Conservation (phyloP, 1,140 invertebrate species). For the Carcinoscorpius rotundicauda region DNA sequence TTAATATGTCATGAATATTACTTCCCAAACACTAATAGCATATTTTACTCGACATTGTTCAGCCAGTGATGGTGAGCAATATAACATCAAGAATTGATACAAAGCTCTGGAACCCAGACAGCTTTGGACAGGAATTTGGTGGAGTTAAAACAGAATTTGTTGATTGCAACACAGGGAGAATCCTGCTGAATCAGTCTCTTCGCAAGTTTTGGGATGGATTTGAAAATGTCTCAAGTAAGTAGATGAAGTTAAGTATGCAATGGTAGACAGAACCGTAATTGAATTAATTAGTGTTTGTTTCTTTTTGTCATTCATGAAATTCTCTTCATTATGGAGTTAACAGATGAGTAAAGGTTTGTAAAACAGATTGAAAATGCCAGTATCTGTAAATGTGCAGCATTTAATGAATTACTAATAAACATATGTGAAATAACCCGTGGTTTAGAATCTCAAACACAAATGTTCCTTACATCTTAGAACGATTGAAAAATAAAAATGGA, state of each 20-base stretch:
- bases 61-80: slow-evolving; percentile 90
- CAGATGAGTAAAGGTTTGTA: no score
- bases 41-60: slow-evolving; percentile 25
- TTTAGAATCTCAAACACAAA: no score
- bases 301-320: no score
- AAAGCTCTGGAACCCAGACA: slow-evolving; percentile 78
- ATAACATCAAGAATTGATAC: slow-evolving; percentile 63
- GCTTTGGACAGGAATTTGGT: slow-evolving; percentile 53
- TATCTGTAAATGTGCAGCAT: no score
- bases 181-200: slow-evolving; percentile 77
- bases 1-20: no score
- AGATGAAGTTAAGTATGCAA: not conserved
- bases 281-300: no score
- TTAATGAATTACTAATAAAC: no score
- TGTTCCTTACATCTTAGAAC: slow-evolving; percentile 14
- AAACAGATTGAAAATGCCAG: no score
- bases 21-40: no score
- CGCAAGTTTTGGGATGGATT: slow-evolving; percentile 95
- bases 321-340: no score
- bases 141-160: slow-evolving; percentile 77
- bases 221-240: slow-evolving; percentile 52
- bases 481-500: slow-evolving; percentile 55
- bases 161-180: slow-evolving; percentile 70
- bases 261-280: no score
- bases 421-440: no score